Evolutionary conservation across 2,888 invertebrate species (phyloP).

Genomic region (Philereme transversata): DNA sequence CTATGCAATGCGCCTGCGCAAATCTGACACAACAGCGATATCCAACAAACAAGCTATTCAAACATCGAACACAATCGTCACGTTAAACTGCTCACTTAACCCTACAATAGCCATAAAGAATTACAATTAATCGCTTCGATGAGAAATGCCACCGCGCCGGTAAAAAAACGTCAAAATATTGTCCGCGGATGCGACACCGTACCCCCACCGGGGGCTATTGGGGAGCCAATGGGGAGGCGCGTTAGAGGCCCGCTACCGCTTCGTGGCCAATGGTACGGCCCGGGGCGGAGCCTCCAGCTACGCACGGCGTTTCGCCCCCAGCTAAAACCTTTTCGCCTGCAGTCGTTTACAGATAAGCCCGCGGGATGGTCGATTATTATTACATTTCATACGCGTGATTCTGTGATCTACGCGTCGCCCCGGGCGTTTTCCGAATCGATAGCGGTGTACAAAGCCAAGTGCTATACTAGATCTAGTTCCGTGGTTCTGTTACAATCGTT

Average conservation of each 20-base stretch:
- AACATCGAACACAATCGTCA: slow-evolving; percentile 66
- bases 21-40: slow-evolving; percentile 50
- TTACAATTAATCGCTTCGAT: slow-evolving; percentile 81
- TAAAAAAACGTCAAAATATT: slow-evolving; percentile 81
- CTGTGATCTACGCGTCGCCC: slow-evolving; percentile 71
- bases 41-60: slow-evolving; percentile 58
- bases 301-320: slow-evolving; percentile 80
- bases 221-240: slow-evolving; percentile 73
- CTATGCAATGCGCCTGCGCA: slow-evolving; percentile 58
- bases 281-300: slow-evolving; percentile 80
- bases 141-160: slow-evolving; percentile 76
- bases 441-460: slow-evolving; percentile 64
- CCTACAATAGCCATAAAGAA: slow-evolving; percentile 81
- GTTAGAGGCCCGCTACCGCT: slow-evolving; percentile 64
- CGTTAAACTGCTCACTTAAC: slow-evolving; percentile 78
- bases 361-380: slow-evolving; percentile 83
- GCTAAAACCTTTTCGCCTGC: slow-evolving; percentile 83
- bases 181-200: slow-evolving; percentile 61
- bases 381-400: slow-evolving; percentile 77
- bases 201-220: slow-evolving; percentile 65
- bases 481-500: slow-evolving; percentile 53
- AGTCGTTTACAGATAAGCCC: slow-evolving; percentile 84
- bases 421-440: slow-evolving; percentile 72
- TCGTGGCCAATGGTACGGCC: slow-evolving; percentile 74
- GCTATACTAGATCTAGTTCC: slow-evolving; percentile 51